Conservation (phyloP, 2,113 vertebrate genomes). For the Rostratula benghalensis region DNA sequence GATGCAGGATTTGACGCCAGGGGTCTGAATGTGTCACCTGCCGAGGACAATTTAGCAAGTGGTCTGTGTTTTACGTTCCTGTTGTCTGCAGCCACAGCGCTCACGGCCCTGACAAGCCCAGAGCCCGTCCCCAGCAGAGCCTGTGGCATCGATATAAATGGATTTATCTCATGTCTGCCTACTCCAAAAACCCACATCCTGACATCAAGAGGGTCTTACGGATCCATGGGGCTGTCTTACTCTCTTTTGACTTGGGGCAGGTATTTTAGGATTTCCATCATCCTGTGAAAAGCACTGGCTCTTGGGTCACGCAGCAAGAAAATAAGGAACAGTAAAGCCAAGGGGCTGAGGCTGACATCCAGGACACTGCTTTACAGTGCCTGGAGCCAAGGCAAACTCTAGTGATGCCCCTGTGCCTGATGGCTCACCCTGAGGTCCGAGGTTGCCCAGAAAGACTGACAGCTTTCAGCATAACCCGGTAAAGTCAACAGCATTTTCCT, state of each 20-base stretch:
- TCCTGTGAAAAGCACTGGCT: background rate
- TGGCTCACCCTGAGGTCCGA: fast-evolving
- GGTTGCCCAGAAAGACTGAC: background rate
- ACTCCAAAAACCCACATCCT: background rate
- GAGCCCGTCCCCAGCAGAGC: background rate
- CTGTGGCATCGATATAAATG: background rate
- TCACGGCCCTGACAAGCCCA: background rate
- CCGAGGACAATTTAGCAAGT: background rate
- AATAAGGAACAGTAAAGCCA: background rate
- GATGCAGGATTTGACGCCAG: constrained; percentile 60
- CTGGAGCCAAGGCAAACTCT: fast-evolving
- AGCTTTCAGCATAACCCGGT: background rate
- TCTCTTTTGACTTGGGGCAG: background rate
- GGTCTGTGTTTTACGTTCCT: background rate
- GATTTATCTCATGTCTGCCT: background rate
- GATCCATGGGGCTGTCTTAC: fast-evolving
- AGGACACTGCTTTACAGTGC: background rate
- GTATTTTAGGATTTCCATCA: background rate
- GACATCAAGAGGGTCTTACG: background rate
- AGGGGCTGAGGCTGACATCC: background rate
- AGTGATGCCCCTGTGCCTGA: fast-evolving
- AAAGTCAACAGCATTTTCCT: background rate
- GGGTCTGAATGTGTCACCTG: constrained; percentile 66
- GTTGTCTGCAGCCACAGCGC: background rate
- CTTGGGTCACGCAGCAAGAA: background rate